Conservation (phyloP, 1,140 invertebrate genomes). For the Hypothenemus hampei region DNA sequence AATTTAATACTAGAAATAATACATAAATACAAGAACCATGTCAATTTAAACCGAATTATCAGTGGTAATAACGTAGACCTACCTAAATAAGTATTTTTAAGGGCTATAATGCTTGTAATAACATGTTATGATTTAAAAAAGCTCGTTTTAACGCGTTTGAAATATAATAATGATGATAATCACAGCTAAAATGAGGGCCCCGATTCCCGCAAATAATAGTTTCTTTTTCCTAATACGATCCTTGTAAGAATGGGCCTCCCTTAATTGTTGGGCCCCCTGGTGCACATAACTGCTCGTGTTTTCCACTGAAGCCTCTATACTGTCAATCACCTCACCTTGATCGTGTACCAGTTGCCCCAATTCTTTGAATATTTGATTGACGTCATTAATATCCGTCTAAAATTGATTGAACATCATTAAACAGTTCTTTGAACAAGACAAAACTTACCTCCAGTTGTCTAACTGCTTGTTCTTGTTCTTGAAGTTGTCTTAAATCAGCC, state of each 20-base stretch:
- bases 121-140: too few species aligned
- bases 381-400: constrained; percentile 88
- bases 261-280: constrained; percentile 73
- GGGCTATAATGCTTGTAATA: too few species aligned
- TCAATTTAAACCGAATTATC: too few species aligned
- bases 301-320: constrained; percentile 95
- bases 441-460: constrained; percentile 78
- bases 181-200: constrained; percentile 61
- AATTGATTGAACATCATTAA: constrained; percentile 12
- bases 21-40: too few species aligned
- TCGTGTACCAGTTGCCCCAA: constrained; percentile 93
- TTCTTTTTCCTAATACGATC: constrained; percentile 85
- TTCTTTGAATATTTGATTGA: constrained; percentile 98
- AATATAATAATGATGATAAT: constrained; percentile 67
- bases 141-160: too few species aligned
- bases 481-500: constrained; percentile 74
- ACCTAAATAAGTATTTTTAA: too few species aligned
- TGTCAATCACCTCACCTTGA: constrained; percentile 94
- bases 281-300: constrained; percentile 81
- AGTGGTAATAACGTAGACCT: too few species aligned
- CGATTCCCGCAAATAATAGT: constrained; percentile 65
- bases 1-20: too few species aligned
- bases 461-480: constrained; percentile 88
- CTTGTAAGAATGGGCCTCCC: constrained; percentile 79
- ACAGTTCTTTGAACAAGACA: not conserved